Evolutionary conservation across 1,140 invertebrate genomes (phyloP).

Genomic region (Caenorhabditis brenneri): DNA sequence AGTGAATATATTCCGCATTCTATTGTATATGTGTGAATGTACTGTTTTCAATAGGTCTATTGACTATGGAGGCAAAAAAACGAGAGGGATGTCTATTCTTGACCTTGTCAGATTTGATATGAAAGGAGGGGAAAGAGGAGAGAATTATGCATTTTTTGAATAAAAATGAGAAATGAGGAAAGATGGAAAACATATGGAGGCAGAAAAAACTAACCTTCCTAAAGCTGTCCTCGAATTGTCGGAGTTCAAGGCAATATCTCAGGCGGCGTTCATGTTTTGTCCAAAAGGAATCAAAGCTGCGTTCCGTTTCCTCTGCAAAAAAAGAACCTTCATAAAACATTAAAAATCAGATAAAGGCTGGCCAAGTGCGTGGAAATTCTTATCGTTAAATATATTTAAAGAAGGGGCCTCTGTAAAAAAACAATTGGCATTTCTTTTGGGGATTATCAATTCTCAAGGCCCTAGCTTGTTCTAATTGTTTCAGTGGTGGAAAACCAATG

Average conservation of each 20-base stretch:
- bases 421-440: too few relatives aligned
- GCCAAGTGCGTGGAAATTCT: too few relatives aligned
- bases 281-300: conserved; percentile 92
- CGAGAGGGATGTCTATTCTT: conserved; percentile 11
- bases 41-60: conserved; percentile 11
- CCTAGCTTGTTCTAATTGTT: too few relatives aligned
- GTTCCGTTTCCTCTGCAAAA: conserved; percentile 83
- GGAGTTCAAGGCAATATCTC: conserved; percentile 84
- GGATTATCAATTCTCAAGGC: too few relatives aligned
- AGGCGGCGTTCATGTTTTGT: conserved; percentile 84
- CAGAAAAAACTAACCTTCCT: conserved; percentile 77
- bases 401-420: too few relatives aligned
- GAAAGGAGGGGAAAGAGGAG: not conserved
- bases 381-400: too few relatives aligned
- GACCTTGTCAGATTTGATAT: conserved; percentile 19
- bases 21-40: not conserved
- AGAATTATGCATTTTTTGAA: not conserved
- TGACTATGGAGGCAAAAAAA: not conserved
- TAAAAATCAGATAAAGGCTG: too few relatives aligned
- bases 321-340: not conserved
- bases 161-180: not conserved
- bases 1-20: not conserved
- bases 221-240: conserved; percentile 88
- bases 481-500: too few relatives aligned
- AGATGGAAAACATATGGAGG: not conserved